Percentiles rank a stretch among this genome's conserved stretches.
phyloP scores from a whole-genome alignment of 2,888 invertebrate genomes.

The Rotaria sp. region DNA sequence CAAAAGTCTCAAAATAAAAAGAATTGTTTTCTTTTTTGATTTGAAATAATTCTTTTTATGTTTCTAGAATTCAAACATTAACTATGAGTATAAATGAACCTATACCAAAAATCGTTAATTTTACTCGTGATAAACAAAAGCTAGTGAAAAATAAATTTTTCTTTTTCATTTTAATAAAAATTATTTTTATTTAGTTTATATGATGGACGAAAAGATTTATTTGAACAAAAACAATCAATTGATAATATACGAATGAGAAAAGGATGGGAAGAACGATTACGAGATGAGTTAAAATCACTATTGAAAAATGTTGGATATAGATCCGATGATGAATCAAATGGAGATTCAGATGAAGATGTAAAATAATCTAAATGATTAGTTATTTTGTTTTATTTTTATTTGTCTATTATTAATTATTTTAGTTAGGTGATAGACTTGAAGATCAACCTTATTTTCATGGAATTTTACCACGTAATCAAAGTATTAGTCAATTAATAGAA shows the following conservation, averaged over 20 bases:
- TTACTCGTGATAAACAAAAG: neutral
- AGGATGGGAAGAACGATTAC: neutral
- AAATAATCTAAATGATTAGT: neutral
- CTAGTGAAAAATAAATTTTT: neutral
- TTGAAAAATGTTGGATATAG: neutral
- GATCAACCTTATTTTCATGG: constrained; percentile 93
- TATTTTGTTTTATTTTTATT: too few species aligned
- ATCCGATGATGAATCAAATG: neutral
- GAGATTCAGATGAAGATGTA: neutral
- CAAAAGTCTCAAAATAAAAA: neutral
- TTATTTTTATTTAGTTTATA: neutral
- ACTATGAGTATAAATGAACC: neutral
- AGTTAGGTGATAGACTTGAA: constrained; percentile 60
- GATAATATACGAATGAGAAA: too few species aligned
- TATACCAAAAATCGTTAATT: neutral
- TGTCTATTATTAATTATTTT: too few species aligned
- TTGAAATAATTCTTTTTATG: too few species aligned
- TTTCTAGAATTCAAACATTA: neutral
- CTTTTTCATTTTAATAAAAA: neutral
- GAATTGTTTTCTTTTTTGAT: neutral
- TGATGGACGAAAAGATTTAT: neutral
- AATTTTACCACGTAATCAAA: constrained; percentile 86
- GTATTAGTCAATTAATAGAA: constrained; percentile 76
- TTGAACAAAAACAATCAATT: neutral
- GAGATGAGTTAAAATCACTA: neutral